phyloP scores from a whole-genome alignment of 2,888 invertebrate species.

The Cryptops parisi region DNA sequence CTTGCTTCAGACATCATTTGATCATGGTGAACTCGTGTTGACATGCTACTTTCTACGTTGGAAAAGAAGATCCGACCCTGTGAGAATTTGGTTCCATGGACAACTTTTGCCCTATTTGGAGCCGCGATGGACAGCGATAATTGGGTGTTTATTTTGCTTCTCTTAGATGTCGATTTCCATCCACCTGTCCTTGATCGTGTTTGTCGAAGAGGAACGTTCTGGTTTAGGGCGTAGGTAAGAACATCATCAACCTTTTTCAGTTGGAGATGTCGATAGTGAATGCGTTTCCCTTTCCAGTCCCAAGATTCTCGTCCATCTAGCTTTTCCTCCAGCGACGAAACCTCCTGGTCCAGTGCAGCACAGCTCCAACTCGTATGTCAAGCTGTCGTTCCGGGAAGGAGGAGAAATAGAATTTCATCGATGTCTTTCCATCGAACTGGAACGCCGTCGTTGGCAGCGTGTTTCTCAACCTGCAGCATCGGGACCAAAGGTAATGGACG shows the following conservation, averaged over 20 bases:
- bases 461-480: neutral
- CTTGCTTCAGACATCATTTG: constrained; percentile 53
- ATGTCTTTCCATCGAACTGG: constrained; percentile 15
- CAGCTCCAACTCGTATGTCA: constrained; percentile 57
- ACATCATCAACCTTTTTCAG: too few species aligned
- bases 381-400: constrained; percentile 75
- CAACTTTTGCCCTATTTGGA: too few species aligned
- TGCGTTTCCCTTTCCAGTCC: constrained; percentile 11
- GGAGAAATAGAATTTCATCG: constrained; percentile 30
- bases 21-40: constrained; percentile 62
- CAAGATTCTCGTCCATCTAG: constrained; percentile 15
- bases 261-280: too few species aligned
- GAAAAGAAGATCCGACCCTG: constrained; percentile 38
- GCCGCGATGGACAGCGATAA: constrained; percentile 71
- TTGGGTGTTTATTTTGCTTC: constrained; percentile 45
- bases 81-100: too few species aligned
- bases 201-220: constrained; percentile 63
- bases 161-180: constrained; percentile 36
- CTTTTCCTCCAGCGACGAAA: constrained; percentile 37
- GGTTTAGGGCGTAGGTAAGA: constrained; percentile 56
- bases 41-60: constrained; percentile 76
- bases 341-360: constrained; percentile 56
- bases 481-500: neutral
- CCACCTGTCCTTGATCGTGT: constrained; percentile 53
- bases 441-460: constrained; percentile 11